A percentile compares a stretch with the other conserved stretches of the same genome.
These are phyloP conservation scores for Macrosiphum euphorbiae DNA, from an alignment of 2,888 invertebrate species.

Conservation along the genomic window DNA sequence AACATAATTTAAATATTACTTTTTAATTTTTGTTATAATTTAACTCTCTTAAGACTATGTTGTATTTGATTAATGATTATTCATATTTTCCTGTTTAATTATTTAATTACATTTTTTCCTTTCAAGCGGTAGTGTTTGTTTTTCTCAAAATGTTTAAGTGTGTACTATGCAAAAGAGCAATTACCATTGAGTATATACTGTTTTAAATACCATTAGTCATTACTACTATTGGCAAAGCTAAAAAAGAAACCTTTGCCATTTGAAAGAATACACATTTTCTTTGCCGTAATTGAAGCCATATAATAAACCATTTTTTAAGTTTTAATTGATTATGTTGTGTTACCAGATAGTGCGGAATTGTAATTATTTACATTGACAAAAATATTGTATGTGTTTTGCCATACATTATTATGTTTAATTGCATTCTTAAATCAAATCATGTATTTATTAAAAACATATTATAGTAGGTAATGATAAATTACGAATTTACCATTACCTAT, in stretches of 20 bases:
- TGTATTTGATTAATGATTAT: not conserved
- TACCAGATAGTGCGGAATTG: not conserved
- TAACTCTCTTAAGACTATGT: not conserved
- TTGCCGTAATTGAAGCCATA: conserved; percentile 9
- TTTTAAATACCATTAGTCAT: not conserved
- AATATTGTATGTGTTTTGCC: not conserved
- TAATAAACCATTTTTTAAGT: not conserved
- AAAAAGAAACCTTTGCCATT: conserved; percentile 1
- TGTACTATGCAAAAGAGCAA: not conserved
- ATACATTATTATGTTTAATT: not conserved
- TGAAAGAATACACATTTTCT: not conserved
- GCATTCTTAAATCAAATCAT: not conserved
- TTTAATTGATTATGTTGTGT: not conserved
- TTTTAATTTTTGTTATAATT: not conserved
- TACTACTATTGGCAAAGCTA: not conserved
- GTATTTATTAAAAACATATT: not conserved
- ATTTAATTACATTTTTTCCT: not conserved
- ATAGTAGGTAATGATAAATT: not conserved
- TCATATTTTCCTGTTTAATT: not conserved
- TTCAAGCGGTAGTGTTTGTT: not conserved
- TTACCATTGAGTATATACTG: not conserved
- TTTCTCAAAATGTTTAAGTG: not conserved
- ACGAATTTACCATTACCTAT: not conserved
- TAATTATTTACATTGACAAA: not conserved
- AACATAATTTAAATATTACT: not conserved